These are phyloP conservation scores for Masticophis lateralis DNA, from an alignment of 2,797 vertebrate genomes.

Conservation along the genomic window DNA sequence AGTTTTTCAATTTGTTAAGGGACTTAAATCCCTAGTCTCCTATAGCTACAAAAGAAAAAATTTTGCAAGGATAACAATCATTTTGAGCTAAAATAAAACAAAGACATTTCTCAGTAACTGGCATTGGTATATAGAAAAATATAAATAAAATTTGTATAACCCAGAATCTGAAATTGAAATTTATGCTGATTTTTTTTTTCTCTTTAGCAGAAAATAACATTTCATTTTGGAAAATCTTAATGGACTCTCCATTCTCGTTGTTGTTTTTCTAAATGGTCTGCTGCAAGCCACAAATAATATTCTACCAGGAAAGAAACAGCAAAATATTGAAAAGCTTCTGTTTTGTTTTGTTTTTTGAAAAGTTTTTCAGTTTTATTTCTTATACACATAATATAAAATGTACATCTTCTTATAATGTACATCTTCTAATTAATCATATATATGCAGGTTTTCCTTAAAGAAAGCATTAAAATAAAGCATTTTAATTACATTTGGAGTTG, in stretches of 20 bases:
- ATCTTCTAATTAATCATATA: too few relatives aligned
- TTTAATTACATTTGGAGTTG: too few relatives aligned
- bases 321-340: slow-evolving; percentile 45
- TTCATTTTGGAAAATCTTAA: slow-evolving; percentile 44
- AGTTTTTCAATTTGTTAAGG: slow-evolving; percentile 10
- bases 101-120: background rate
- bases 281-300: background rate
- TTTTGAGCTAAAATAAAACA: slow-evolving; percentile 38
- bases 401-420: too few relatives aligned
- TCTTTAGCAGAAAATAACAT: background rate
- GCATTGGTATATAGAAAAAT: slow-evolving; percentile 11
- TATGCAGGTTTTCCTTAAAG: too few relatives aligned
- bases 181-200: slow-evolving; percentile 28
- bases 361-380: too few relatives aligned
- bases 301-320: slow-evolving; percentile 41
- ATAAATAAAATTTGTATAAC: slow-evolving; percentile 30
- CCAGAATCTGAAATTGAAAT: slow-evolving; percentile 33
- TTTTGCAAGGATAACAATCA: slow-evolving; percentile 25
- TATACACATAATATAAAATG: too few relatives aligned
- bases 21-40: background rate
- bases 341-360: background rate
- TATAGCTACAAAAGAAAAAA: background rate
- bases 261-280: background rate
- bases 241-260: slow-evolving; percentile 34
- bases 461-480: too few relatives aligned